Percentiles rank a stretch among this genome's conserved stretches.
Evolutionary conservation across 2,888 invertebrate genomes (phyloP).

Genomic region (Paralinhomoeus sp.): DNA sequence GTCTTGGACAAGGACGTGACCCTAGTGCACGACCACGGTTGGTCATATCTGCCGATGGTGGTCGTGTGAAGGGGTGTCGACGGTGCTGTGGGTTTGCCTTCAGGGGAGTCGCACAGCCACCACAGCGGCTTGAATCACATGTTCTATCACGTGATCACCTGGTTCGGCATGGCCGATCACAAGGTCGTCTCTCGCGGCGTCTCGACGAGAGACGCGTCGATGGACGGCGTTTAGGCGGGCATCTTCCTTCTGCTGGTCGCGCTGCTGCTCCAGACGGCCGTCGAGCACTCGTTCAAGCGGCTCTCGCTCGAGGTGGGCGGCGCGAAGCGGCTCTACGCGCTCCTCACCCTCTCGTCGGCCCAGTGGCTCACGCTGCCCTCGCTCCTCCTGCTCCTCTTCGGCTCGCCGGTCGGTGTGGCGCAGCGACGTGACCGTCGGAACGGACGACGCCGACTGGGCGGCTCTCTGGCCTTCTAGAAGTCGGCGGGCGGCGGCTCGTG

Average conservation of each 20-base stretch:
- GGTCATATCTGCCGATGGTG: too few species aligned
- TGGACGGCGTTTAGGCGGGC: constrained; percentile 34
- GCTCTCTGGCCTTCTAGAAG: not conserved
- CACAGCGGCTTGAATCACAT: constrained; percentile 30
- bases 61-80: not conserved
- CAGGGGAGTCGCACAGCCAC: constrained; percentile 29
- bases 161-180: constrained; percentile 35
- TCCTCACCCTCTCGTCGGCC: constrained; percentile 30
- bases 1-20: constrained; percentile 34
- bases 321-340: constrained; percentile 31
- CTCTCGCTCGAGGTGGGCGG: constrained; percentile 34
- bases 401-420: not conserved
- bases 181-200: constrained; percentile 31
- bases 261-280: constrained; percentile 28
- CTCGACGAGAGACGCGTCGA: too few species aligned
- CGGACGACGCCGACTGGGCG: not conserved
- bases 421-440: not conserved
- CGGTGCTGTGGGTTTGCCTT: not conserved
- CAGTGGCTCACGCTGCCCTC: constrained; percentile 30
- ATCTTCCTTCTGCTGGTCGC: constrained; percentile 31
- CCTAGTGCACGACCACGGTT: constrained; percentile 26
- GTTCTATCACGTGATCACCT: constrained; percentile 31
- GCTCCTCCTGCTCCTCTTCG: constrained; percentile 25
- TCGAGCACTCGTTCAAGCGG: constrained; percentile 27
- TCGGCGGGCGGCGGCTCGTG: not conserved